Conservation (phyloP, 1,140 invertebrate species). For the Liolophura sinensis region DNA sequence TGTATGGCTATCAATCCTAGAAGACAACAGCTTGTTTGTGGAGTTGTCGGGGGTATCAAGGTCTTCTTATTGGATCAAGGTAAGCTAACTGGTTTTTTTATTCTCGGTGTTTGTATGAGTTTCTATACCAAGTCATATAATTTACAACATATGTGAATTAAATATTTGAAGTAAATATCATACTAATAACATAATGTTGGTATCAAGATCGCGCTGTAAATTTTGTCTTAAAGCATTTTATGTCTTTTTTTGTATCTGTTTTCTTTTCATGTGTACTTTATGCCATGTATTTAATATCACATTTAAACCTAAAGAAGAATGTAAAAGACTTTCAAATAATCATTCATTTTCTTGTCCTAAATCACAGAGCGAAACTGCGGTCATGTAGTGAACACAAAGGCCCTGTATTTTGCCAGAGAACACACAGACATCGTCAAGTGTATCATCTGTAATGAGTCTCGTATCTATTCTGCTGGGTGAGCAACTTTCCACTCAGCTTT, state of each 20-base stretch:
- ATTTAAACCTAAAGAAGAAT: no score
- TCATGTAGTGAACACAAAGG: constrained; percentile 42
- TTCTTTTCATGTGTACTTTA: no score
- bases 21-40: constrained; percentile 52
- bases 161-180: no score
- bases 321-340: neutral
- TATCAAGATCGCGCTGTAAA: no score
- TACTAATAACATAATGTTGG: no score
- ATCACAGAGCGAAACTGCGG: constrained; percentile 49
- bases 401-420: constrained; percentile 44
- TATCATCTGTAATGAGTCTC: constrained; percentile 53
- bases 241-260: no score
- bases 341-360: constrained; percentile 8
- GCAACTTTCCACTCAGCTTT: constrained; percentile 9
- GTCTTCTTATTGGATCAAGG: constrained; percentile 54
- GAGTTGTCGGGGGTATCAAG: constrained; percentile 47
- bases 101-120: no score
- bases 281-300: no score
- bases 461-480: constrained; percentile 56
- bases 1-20: constrained; percentile 54
- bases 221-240: no score
- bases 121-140: no score
- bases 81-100: constrained; percentile 14
- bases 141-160: no score
- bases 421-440: constrained; percentile 56